Percentiles rank a stretch among this genome's conserved stretches.
These are phyloP conservation scores for Cantharis rufa DNA, from an alignment of 2,888 invertebrate genomes.

Conservation along the genomic window DNA sequence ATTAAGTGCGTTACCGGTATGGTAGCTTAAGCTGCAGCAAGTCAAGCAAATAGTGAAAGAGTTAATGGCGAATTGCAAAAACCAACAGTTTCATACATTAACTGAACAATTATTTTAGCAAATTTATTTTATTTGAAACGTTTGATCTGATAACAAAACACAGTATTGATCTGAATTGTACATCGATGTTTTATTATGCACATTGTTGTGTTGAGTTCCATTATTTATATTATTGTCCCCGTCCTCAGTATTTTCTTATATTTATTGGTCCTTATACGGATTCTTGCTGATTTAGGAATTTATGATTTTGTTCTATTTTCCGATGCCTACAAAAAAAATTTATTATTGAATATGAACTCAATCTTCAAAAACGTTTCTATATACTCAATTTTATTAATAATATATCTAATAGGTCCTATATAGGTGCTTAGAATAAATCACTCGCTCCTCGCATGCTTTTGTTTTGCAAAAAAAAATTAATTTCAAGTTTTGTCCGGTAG, in stretches of 20 bases:
- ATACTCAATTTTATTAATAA: neutral
- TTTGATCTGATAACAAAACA: conserved; percentile 54
- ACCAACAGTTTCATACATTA: conserved; percentile 4
- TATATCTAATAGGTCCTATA: neutral
- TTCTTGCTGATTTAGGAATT: conserved; percentile 40
- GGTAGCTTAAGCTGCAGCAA: conserved; percentile 47
- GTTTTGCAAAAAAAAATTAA: conserved; percentile 13
- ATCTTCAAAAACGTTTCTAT: conserved; percentile 12
- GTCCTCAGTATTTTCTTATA: conserved; percentile 35
- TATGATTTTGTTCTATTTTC: conserved; percentile 29
- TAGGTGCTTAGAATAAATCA: neutral
- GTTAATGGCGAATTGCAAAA: neutral
- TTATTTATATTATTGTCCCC: conserved; percentile 49
- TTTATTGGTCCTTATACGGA: conserved; percentile 37
- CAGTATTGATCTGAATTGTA: conserved; percentile 54
- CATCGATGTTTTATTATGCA: conserved; percentile 51
- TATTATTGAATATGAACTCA: conserved; percentile 4
- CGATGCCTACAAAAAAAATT: conserved; percentile 6
- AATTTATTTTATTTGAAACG: conserved; percentile 53
- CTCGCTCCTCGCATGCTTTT: neutral
- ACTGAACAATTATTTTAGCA: conserved; percentile 37
- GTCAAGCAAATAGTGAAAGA: conserved; percentile 40
- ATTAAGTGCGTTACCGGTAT: conserved; percentile 55
- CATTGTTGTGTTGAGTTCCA: conserved; percentile 48
- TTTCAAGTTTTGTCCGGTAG: conserved; percentile 12